phyloP scores from a whole-genome alignment of 2,113 vertebrate genomes.

The Otus sunia region DNA sequence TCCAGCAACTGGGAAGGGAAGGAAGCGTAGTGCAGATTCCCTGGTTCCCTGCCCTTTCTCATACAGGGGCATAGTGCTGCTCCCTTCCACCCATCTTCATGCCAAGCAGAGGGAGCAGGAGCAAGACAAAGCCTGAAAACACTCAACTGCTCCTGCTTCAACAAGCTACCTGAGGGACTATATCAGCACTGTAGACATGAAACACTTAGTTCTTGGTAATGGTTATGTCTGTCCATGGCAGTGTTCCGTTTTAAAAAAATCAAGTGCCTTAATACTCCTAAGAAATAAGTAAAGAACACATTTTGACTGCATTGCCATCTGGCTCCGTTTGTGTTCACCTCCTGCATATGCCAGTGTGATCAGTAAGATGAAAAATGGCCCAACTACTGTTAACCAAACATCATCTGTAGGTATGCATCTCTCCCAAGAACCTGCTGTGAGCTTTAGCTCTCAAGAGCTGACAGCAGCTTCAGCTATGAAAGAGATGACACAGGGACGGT shows the following conservation, averaged over 20 bases:
- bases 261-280: neutral
- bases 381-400: neutral
- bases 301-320: neutral
- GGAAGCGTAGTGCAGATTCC: neutral
- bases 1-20: neutral
- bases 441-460: neutral
- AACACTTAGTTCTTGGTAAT: neutral
- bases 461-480: neutral
- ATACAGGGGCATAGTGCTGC: neutral
- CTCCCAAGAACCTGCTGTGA: neutral
- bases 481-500: neutral
- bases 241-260: neutral
- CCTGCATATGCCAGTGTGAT: neutral
- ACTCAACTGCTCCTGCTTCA: neutral
- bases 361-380: neutral
- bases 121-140: neutral
- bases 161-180: neutral
- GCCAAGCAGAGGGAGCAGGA: neutral
- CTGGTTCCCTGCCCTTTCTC: neutral
- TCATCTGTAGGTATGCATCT: neutral
- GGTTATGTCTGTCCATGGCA: neutral
- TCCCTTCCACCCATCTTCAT: neutral
- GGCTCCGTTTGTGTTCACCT: neutral
- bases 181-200: neutral
- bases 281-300: neutral